Evolutionary conservation across 2,888 invertebrate genomes (phyloP).

Genomic region (Heliconius hortense): DNA sequence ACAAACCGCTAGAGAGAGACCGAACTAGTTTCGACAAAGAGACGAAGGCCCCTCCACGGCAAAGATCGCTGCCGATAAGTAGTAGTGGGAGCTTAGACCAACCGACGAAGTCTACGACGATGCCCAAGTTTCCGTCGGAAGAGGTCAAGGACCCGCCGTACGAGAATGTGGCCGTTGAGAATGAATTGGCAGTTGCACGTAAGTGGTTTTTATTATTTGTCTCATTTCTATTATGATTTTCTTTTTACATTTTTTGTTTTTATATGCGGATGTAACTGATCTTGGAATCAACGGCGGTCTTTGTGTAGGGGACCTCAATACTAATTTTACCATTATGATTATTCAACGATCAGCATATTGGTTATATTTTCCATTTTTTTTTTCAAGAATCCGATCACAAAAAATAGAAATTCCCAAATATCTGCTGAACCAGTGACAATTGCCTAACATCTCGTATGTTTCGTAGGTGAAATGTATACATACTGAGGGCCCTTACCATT

Average conservation of each 20-base stretch:
- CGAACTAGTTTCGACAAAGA: constrained; percentile 52
- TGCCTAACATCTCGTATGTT: too few species aligned
- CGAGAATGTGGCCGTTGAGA: constrained; percentile 70
- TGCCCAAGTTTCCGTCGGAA: constrained; percentile 81
- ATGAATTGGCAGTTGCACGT: constrained; percentile 69
- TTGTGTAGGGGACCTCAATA: not conserved
- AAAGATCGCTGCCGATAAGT: constrained; percentile 68
- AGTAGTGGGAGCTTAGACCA: constrained; percentile 64
- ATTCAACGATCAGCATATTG: too few species aligned
- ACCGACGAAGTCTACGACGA: constrained; percentile 81
- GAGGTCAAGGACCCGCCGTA: constrained; percentile 71
- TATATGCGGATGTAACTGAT: not conserved
- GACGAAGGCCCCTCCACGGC: constrained; percentile 67
- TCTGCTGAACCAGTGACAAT: too few species aligned
- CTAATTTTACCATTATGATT: not conserved
- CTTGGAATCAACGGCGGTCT: not conserved
- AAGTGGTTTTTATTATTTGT: constrained; percentile 49
- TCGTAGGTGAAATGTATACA: too few species aligned
- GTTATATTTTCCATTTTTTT: too few species aligned
- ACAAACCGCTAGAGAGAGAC: constrained; percentile 49
- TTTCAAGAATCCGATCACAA: too few species aligned
- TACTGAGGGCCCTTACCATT: not conserved
- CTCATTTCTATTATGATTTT: not conserved
- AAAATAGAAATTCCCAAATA: too few species aligned
- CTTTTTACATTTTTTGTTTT: constrained; percentile 14